Base-by-base conservation (phyloP, 2,113 vertebrate genomes). In the Alligator sinensis region DNA sequence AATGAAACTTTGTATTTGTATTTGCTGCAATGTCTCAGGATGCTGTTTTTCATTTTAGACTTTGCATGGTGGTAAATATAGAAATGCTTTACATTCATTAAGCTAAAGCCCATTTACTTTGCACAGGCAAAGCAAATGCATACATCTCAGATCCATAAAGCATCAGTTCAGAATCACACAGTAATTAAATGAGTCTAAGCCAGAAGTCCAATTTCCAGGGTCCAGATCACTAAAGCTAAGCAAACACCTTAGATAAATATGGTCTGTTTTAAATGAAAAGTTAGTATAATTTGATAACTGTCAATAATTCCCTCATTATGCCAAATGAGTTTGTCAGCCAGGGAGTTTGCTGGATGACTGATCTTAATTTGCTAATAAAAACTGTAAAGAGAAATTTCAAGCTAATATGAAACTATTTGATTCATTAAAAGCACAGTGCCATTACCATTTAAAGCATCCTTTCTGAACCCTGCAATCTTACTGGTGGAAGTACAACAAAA, bases 21-120 rank as follows among this genome's bases (percentile, higher is more conserved):
- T 97, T 97, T 97, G 90, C 93, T 95, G 93, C 94, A 93, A 90
- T 66, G 77, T 97, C 92, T 96, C 90, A 91, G 87, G 83, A 89
- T 58, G 86, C 14, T 95, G 95, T 93, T 98, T 97, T 96, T 97
- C 96, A 97, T 97, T 97, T 97, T 82, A 95, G 93, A 95, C 88
- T 96, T 97, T 91, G 86, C 84, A 80, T 94, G 95, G 96, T 91
- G 95, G 97, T 95, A 98, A 98, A 98, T 95, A 96, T 94, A 95
- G 96, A 93, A 97, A 94, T 95, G 90, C 81, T 97, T 97, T 97
- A 96, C 94, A 95, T 97, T 97, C 97, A 97, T 98, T 98, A 98
- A 96, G 88, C 83, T 91, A 2, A 15, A 95, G 96, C 91, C 96
- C 97, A 98, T 98, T 98, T 97, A 97, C 97, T 91, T 93, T 86